Conservation (phyloP, 2,797 vertebrate species). For the Tympanoctomys barrerae region DNA sequence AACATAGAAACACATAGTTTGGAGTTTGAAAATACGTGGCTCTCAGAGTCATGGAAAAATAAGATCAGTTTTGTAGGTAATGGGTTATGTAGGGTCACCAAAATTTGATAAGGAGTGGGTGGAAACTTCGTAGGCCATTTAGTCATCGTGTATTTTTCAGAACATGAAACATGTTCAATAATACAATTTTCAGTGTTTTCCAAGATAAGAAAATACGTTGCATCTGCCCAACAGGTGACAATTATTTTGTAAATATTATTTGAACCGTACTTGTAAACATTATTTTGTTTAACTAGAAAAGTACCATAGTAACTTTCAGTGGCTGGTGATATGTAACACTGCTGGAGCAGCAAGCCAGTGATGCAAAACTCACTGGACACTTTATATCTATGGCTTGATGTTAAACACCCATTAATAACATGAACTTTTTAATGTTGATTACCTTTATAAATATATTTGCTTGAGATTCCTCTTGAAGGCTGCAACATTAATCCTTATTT, state of each 20-base stretch:
- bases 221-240: background rate
- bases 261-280: no score
- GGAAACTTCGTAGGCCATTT: background rate
- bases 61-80: background rate
- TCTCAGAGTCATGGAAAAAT: background rate
- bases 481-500: background rate
- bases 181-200: background rate
- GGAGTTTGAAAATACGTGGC: background rate
- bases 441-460: background rate
- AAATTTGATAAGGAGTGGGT: background rate
- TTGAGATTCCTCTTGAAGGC: background rate
- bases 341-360: background rate
- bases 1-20: background rate
- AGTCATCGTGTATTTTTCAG: background rate
- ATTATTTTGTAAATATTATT: background rate
- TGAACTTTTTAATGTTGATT: background rate
- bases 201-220: background rate
- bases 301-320: background rate
- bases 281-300: background rate
- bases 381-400: background rate
- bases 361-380: background rate
- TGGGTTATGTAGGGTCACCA: background rate
- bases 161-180: background rate
- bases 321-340: background rate
- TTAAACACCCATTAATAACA: slow-evolving; percentile 1